Evolutionary conservation across 2,888 invertebrate genomes (phyloP), one percentile per base, ranked within the genome.

Genomic region (Drosophila diplacantha): DNA sequence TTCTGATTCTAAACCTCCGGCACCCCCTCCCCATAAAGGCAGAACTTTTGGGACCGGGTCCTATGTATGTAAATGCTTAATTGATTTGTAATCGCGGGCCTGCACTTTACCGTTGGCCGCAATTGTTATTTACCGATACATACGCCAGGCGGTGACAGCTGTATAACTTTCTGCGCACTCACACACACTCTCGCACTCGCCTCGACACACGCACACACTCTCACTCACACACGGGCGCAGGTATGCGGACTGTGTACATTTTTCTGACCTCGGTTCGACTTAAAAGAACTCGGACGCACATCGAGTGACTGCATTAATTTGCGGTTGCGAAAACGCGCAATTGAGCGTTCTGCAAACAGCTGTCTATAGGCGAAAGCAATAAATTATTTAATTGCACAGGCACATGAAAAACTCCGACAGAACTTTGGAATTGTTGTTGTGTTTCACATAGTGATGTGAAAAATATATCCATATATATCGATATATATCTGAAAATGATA

Each of bases 201-300:
- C 20, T 46, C 38, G 58, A 62, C 55, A 18, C 32, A 39, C 50
- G 37, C 39, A 50, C 43, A 43, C 35, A 38, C 37, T 18, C 44
- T 37, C 44, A 56, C 44, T 24, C 22, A 34, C 29, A 56, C 64
- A 64, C 66, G 66, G 58, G 31, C 59, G 29, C 58, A 58, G 59
- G 59, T 59, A 59, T 59, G 59, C 59, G 62, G 54, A 65, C 54
- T 72, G 74, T 81, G 84, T 76, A 83, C 71, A 81, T 66, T 82
- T 81, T 79, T 81, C 77, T 81, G 76, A 76, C 76, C 76, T 75
- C 44, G 44, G 44, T 46, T 31, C 20, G 44, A 46, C 44, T 46
- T 31, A 20, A 46, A 20, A 20, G 18, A 46, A 56, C 70, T 72
- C 57, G 46, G 39, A 66, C 51, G 59, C 74, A 18, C 39, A 31